phyloP scores from a whole-genome alignment of 1,140 invertebrate species.

The Heliconius melpomene region DNA sequence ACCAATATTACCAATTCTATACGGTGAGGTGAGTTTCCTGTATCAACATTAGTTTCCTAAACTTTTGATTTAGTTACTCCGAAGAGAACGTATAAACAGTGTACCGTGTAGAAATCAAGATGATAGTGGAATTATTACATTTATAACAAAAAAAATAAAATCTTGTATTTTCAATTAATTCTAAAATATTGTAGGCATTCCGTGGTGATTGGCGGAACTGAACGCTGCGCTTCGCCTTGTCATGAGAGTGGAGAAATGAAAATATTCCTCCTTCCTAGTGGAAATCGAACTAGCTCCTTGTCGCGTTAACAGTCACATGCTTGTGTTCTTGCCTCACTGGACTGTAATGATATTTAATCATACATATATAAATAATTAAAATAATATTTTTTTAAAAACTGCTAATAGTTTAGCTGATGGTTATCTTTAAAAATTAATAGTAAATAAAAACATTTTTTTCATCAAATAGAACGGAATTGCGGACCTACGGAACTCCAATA shows the following conservation, averaged over 20 bases:
- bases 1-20: slow-evolving; percentile 45
- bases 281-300: too few species aligned
- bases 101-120: neutral
- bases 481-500: neutral
- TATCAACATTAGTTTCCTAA: slow-evolving; percentile 44
- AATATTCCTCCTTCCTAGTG: too few species aligned
- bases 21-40: slow-evolving; percentile 44
- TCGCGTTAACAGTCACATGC: too few species aligned
- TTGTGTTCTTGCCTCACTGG: too few species aligned
- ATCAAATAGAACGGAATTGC: neutral
- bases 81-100: slow-evolving; percentile 25
- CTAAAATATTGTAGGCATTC: neutral
- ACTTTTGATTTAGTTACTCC: slow-evolving; percentile 47
- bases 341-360: too few species aligned
- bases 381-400: too few species aligned
- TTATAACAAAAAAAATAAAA: neutral
- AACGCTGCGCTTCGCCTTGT: too few species aligned
- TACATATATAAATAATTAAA: too few species aligned
- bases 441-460: neutral
- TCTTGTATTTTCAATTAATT: neutral
- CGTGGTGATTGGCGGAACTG: too few species aligned
- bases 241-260: too few species aligned
- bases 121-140: slow-evolving; percentile 14
- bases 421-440: neutral
- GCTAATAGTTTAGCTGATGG: too few species aligned